These are phyloP conservation scores for Bovichtus diacanthus DNA, from an alignment of 2,797 vertebrate species.

Conservation along the genomic window DNA sequence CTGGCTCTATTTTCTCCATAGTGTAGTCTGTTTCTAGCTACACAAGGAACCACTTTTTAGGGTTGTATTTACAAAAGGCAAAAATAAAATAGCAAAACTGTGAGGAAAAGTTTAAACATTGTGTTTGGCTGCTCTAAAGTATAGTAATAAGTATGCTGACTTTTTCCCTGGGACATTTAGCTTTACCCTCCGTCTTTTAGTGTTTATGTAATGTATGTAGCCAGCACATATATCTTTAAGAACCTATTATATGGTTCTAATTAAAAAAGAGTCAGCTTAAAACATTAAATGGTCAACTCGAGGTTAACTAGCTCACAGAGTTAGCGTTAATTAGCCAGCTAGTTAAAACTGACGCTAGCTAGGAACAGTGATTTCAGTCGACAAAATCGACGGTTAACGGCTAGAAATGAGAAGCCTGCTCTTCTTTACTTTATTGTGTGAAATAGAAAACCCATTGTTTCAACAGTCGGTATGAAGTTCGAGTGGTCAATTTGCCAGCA, in stretches of 20 bases:
- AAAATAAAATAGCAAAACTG: background rate
- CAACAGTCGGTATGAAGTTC: too few species aligned
- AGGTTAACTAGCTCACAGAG: background rate
- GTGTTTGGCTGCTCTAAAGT: background rate
- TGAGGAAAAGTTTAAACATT: background rate
- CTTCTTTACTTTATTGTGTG: background rate
- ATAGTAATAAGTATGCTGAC: background rate
- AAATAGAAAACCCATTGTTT: background rate
- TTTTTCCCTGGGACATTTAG: too few species aligned
- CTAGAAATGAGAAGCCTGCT: background rate
- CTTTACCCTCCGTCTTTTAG: background rate
- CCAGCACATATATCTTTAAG: background rate
- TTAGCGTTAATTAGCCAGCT: too few species aligned
- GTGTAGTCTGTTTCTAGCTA: too few species aligned
- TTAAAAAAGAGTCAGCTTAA: background rate
- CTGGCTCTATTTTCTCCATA: background rate
- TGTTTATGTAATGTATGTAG: background rate
- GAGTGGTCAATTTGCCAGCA: too few species aligned
- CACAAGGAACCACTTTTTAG: background rate
- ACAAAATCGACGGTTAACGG: background rate
- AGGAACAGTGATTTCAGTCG: background rate
- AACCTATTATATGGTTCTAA: background rate
- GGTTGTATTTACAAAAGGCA: background rate
- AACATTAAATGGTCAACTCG: background rate
- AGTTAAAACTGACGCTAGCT: background rate